Conservation (phyloP, 2,888 invertebrate genomes). For the Drepana falcataria region DNA sequence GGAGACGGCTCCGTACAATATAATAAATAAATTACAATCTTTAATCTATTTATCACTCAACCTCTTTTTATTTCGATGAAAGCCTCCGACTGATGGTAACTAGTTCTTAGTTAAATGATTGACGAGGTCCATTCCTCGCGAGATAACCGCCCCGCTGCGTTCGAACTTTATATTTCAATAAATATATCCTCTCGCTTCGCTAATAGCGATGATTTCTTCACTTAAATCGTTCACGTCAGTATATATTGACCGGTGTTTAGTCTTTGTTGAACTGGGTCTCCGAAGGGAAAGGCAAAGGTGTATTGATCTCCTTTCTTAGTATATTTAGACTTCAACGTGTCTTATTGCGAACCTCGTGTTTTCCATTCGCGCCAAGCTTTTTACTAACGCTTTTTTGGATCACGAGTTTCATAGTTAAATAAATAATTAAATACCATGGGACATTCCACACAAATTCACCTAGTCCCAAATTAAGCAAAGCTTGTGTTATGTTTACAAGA, state of each 20-base stretch:
- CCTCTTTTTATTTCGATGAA: slow-evolving; percentile 22
- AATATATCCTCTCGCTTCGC: slow-evolving; percentile 38
- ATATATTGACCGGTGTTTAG: slow-evolving; percentile 12
- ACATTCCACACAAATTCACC: too few relatives aligned
- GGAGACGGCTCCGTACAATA: slow-evolving; percentile 15
- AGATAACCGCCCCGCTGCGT: slow-evolving; percentile 43
- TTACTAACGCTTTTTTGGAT: too few relatives aligned
- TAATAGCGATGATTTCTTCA: slow-evolving; percentile 67
- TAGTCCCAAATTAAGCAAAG: too few relatives aligned
- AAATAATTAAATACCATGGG: too few relatives aligned
- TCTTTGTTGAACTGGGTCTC: too few relatives aligned
- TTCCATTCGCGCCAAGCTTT: too few relatives aligned
- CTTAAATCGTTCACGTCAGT: slow-evolving; percentile 30
- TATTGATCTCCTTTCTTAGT: not conserved
- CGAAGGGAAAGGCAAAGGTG: not conserved
- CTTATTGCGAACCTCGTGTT: too few relatives aligned
- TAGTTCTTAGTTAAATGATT: slow-evolving; percentile 37
- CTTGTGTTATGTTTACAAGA: too few relatives aligned
- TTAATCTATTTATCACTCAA: slow-evolving; percentile 42
- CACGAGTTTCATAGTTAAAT: too few relatives aligned
- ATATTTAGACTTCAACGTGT: too few relatives aligned
- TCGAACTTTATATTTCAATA: slow-evolving; percentile 44
- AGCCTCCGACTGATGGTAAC: slow-evolving; percentile 26
- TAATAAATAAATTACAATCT: slow-evolving; percentile 38
- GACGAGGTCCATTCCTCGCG: slow-evolving; percentile 38